Base-by-base conservation (phyloP, 2,888 invertebrate genomes). In the Parascotia fuliginaria region DNA sequence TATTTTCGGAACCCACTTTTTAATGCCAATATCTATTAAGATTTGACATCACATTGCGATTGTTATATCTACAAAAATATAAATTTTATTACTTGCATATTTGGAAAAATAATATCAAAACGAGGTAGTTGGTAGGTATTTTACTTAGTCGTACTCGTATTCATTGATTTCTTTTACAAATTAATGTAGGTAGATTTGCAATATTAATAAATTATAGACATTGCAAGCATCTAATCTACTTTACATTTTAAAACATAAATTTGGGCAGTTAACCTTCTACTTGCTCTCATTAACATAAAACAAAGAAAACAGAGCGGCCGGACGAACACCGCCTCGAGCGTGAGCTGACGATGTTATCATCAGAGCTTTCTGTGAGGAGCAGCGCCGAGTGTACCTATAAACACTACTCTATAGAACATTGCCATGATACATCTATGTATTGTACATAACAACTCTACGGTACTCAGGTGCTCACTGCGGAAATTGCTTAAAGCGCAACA, bases 1-100 rank as follows among this genome's bases (percentile, higher is more conserved):
- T 73, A 31, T 40, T 49, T 51, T 42, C 40, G 60, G 63, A 68
- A 61, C 63, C 40, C 42, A 50, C 55, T 63, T 48, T 42, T 50
- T 50, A 36, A 32, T 40, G 58, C 38, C 31, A 44, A 58, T 68
- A 56, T n/a, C n/a, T n/a, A n/a, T 64, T 58, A 51, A 53, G 58
- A 68, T 66, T 68, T 66, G 55, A 55, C 53, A 59, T 49, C 31
- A 27, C 37, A 42, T 41, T 48, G 15, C 44, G 49, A 54, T 46
- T n/a, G n/a, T n/a, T 19, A 19, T 12, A 49, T 49, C 49, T 11
- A 28, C 6, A 38, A 42, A 49, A 48, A 45, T 50, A 42, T 42
- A 31, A 36, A 31, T 44, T 51, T 24, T 24, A 6, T 24, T 24
- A 1, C 1, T 3, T 7, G 7, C 24, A 6, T 3, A 19, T 19